Evolutionary conservation across 2,888 invertebrate species (phyloP), one percentile per base, ranked within the genome.

Genomic region (Lasioglossum malachurum): DNA sequence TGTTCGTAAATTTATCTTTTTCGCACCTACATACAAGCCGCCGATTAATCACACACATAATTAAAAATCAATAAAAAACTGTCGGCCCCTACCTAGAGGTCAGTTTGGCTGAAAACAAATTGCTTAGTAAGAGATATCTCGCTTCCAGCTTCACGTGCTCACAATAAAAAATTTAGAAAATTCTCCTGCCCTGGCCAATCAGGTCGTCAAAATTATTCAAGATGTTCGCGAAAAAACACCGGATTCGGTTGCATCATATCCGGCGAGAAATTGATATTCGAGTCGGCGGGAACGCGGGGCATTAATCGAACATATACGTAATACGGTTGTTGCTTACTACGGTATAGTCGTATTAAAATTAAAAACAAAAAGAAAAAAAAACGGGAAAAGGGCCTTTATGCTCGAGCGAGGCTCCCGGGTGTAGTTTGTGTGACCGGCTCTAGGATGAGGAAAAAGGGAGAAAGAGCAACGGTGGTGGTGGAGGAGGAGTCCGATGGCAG

Each of bases 401-500:
- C 79, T 75, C 69, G 79, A 76, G 49, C 84, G 72, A 87, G 49
- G 76, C 80, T 85, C 75, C 64, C 57, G 31, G 23, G 69, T 76
- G 82, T 83, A 80, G 76, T 83, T 77, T 53, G 53, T 57, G 75
- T 57, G 75, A 73, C 69, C 41, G 76, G 75, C 69, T 87, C 86
- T 90, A 87, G 83, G 86, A 83, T 74, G 84, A 84, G 86, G 76
- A 81, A 72, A 83, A 74, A 82, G 82, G 64, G 83, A 79, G 87
- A 86, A 83, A 78, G 86, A 87, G 79, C 79, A 83, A 78, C 71
- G 80, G 49, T 31, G 80, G 73, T 76, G 88, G 86, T 46, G 46
- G 88, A 87, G 87, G 86, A 88, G 90, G 86, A 87, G 88, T 84
- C 90, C 86, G 86, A 88, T 88, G 89, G 91, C 84, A 90, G 84